phyloP scores from a whole-genome alignment of 2,888 invertebrate genomes.

The Tenthredo livida region DNA sequence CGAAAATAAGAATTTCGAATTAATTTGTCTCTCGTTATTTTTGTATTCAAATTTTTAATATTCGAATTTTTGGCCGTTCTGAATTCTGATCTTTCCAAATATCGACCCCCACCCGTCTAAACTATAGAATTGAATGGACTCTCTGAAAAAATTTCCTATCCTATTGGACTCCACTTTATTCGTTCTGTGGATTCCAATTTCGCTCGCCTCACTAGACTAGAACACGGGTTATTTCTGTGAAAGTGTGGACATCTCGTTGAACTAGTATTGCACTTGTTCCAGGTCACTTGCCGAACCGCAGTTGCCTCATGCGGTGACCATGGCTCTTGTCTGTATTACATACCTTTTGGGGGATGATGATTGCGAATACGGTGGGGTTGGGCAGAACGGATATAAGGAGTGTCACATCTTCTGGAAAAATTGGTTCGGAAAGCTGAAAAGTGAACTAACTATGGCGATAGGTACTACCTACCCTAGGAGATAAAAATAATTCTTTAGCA shows the following conservation, averaged over 20 bases:
- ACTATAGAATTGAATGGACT: not conserved
- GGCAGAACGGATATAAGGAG: not conserved
- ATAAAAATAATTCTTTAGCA: constrained; percentile 4
- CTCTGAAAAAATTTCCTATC: not conserved
- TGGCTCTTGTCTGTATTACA: not conserved
- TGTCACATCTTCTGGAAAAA: not conserved
- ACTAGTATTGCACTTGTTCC: not conserved
- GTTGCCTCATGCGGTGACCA: too few relatives aligned
- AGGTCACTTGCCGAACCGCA: not conserved
- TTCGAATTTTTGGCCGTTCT: too few relatives aligned
- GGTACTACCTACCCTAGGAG: not conserved
- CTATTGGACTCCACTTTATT: not conserved
- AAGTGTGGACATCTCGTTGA: not conserved
- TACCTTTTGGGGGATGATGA: not conserved
- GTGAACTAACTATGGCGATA: not conserved
- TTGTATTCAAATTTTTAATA: too few relatives aligned
- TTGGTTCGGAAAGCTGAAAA: not conserved
- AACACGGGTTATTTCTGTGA: too few relatives aligned
- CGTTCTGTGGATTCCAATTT: not conserved
- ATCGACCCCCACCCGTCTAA: too few relatives aligned
- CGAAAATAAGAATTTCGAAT: too few relatives aligned
- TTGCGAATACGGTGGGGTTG: not conserved
- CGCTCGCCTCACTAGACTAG: too few relatives aligned
- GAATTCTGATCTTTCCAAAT: too few relatives aligned
- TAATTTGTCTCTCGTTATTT: too few relatives aligned